These are phyloP conservation scores for Sclerurus mexicanus DNA, from an alignment of 2,113 vertebrate species.

Conservation along the genomic window DNA sequence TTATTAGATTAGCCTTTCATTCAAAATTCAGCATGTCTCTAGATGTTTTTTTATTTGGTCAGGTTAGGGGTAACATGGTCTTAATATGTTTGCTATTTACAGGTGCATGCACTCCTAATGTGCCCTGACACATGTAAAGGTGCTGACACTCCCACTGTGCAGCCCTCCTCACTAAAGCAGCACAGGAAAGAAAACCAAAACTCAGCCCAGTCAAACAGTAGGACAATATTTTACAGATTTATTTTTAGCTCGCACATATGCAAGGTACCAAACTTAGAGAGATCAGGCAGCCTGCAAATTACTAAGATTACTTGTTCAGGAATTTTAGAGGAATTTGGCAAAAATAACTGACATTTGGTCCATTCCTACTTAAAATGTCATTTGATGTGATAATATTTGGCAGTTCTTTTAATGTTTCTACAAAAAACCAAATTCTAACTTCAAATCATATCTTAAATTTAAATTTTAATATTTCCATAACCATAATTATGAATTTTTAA, in stretches of 20 bases:
- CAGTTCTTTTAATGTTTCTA: neutral
- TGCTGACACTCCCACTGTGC: neutral
- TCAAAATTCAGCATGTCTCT: neutral
- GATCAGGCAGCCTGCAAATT: neutral
- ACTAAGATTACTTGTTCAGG: neutral
- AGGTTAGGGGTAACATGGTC: neutral
- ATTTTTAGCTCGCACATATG: neutral
- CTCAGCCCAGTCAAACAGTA: neutral
- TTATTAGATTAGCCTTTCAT: neutral
- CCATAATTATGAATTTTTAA: neutral
- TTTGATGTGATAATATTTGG: neutral
- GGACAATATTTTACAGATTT: neutral
- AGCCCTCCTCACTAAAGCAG: neutral
- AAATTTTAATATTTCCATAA: neutral
- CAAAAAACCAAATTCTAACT: neutral
- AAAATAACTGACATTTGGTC: slow-evolving; percentile 10
- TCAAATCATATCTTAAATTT: slow-evolving; percentile 1
- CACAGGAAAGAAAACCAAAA: neutral
- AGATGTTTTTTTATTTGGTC: neutral
- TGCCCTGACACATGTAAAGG: neutral
- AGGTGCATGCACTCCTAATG: neutral
- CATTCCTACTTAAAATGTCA: neutral
- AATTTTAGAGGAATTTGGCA: neutral
- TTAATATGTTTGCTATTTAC: neutral
- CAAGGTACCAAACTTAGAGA: neutral